Conservation (phyloP, 92 coral and sea anemone genomes). For the Palythoa grandiflora region DNA sequence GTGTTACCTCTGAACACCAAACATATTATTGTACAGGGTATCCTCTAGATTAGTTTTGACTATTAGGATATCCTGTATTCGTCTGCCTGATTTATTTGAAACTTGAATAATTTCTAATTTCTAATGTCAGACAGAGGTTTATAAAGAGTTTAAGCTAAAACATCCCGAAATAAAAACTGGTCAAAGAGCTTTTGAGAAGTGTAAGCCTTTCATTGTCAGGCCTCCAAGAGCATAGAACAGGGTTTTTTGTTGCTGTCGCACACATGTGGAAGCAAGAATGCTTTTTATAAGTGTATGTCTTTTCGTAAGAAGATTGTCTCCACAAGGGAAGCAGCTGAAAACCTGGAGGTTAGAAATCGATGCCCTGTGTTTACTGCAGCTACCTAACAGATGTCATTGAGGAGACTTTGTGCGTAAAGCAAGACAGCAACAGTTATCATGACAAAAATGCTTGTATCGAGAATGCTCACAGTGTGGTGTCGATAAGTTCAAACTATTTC, state of each 20-base stretch:
- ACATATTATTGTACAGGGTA: too few relatives aligned
- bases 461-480: conserved; percentile 40
- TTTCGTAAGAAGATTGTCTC: conserved; percentile 48
- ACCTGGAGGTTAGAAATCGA: not conserved
- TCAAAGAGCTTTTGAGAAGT: conserved; percentile 65
- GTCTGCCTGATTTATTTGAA: too few relatives aligned
- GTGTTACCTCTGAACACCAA: too few relatives aligned
- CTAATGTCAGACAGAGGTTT: conserved; percentile 59
- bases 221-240: conserved; percentile 39
- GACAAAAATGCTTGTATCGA: not conserved
- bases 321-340: conserved; percentile 1
- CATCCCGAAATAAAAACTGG: conserved; percentile 60
- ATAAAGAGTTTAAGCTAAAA: conserved; percentile 29
- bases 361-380: not conserved
- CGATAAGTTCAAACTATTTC: not conserved
- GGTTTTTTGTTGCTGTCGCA: conserved; percentile 47
- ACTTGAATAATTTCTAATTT: too few relatives aligned
- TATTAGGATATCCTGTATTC: too few relatives aligned
- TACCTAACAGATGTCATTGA: conserved; percentile 15
- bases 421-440: conserved; percentile 1
- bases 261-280: conserved; percentile 67
- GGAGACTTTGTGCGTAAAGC: conserved; percentile 1
- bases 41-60: too few relatives aligned
- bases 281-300: conserved; percentile 51
- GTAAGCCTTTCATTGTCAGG: conserved; percentile 67